These are phyloP conservation scores for Acanthornis magna DNA, from an alignment of 2,797 vertebrate genomes.

Conservation along the genomic window DNA sequence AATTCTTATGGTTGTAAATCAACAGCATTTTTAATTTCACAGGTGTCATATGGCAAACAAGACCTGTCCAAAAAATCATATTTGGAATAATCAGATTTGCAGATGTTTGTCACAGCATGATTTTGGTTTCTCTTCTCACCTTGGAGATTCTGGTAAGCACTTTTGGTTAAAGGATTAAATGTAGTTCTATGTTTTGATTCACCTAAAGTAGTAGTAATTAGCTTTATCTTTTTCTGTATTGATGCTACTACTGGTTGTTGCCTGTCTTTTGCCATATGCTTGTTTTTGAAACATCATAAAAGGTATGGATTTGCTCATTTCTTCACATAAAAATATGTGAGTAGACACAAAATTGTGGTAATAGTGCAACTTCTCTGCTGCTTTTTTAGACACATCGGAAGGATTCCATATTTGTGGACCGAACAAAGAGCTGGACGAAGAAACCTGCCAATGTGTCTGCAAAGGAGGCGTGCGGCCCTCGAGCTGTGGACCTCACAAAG, in stretches of 20 bases:
- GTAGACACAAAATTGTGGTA: background rate
- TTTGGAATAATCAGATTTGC: constrained; percentile 84
- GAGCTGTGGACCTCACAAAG: constrained; percentile 84
- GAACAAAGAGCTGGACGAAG: constrained; percentile 88
- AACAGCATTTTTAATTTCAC: background rate
- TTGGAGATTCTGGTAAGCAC: constrained; percentile 76
- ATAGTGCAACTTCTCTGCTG: background rate
- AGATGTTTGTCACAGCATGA: constrained; percentile 81
- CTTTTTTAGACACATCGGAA: constrained; percentile 74
- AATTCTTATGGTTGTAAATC: background rate
- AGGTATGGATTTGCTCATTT: background rate
- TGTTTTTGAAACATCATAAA: background rate
- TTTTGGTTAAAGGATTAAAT: background rate
- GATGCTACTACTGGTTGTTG: background rate
- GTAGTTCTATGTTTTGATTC: background rate
- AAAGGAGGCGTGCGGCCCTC: constrained; percentile 71
- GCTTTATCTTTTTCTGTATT: background rate
- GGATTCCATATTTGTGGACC: constrained; percentile 83
- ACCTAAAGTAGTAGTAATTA: background rate
- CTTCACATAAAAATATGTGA: background rate
- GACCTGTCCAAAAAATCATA: constrained; percentile 83
- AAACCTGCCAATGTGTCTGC: constrained; percentile 92
- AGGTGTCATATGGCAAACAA: constrained; percentile 84
- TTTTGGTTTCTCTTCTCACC: constrained; percentile 73
- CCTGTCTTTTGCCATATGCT: background rate